These are phyloP conservation scores for Ormyrus pomaceus DNA, from an alignment of 2,888 invertebrate species.

Conservation along the genomic window DNA sequence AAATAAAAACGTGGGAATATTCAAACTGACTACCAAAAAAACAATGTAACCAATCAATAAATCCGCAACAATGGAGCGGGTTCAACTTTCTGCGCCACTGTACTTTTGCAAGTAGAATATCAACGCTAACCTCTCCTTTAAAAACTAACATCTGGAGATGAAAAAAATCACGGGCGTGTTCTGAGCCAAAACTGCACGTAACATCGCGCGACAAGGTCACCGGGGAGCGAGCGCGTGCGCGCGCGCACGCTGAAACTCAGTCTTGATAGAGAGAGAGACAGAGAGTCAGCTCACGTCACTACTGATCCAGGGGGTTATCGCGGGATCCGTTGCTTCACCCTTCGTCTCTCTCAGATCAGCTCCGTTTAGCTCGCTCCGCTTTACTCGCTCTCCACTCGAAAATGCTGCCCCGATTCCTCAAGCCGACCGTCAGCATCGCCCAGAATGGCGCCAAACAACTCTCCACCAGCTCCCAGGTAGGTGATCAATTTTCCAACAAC, in stretches of 20 bases:
- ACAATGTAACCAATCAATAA: no score
- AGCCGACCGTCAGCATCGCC: slow-evolving; percentile 65
- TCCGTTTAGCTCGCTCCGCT: not conserved
- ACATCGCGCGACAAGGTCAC: slow-evolving; percentile 14
- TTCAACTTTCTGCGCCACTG: no score
- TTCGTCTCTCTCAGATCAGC: not conserved
- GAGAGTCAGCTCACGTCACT: not conserved
- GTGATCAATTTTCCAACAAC: not conserved
- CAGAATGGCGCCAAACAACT: slow-evolving; percentile 69
- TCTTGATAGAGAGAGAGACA: not conserved
- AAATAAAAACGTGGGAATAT: no score
- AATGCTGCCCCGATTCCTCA: slow-evolving; percentile 71
- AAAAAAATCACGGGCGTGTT: no score
- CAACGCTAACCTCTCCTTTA: no score
- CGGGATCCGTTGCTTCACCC: not conserved
- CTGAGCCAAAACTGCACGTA: not conserved
- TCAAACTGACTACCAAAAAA: no score
- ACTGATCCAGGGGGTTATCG: slow-evolving; percentile 16
- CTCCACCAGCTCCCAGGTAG: slow-evolving; percentile 70
- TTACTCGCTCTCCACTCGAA: slow-evolving; percentile 50
- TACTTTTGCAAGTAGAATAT: no score
- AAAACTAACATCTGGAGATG: no score
- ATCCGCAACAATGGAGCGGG: no score
- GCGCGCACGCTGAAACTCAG: not conserved
- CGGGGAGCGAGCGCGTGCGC: slow-evolving; percentile 1